Conservation (phyloP, 2,797 vertebrate genomes). For the Ambastaia sidthimunki region DNA sequence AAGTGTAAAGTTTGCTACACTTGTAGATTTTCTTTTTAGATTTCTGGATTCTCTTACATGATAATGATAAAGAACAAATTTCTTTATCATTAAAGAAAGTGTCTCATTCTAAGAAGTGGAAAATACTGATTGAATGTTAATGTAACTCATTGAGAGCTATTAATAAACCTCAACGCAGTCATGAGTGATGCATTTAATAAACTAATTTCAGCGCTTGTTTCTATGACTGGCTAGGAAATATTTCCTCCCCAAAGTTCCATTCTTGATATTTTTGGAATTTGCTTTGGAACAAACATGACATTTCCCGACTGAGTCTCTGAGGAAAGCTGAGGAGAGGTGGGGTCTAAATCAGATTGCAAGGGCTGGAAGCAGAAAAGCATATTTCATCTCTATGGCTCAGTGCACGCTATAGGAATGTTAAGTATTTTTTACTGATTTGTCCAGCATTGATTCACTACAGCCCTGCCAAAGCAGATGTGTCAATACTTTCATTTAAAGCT, state of each 20-base stretch:
- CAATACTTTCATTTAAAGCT: not conserved
- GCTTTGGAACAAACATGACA: constrained; percentile 81
- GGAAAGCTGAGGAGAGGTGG: constrained; percentile 62
- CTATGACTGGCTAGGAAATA: constrained; percentile 58
- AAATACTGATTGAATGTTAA: not conserved
- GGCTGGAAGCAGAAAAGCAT: constrained; percentile 15
- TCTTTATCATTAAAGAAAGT: not conserved
- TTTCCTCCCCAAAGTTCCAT: constrained; percentile 72
- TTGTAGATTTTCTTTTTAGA: too few species aligned
- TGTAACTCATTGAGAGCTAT: not conserved
- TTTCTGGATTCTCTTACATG: not conserved
- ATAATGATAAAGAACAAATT: not conserved
- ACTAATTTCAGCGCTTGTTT: constrained; percentile 29
- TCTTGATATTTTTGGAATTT: constrained; percentile 84
- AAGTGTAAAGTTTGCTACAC: not conserved
- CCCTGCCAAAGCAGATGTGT: not conserved
- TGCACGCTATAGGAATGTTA: constrained; percentile 1
- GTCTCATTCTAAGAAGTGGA: not conserved
- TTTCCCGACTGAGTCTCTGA: constrained; percentile 75
- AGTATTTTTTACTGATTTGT: not conserved
- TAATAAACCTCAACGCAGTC: not conserved
- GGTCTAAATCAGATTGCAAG: constrained; percentile 36
- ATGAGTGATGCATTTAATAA: not conserved
- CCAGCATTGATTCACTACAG: not conserved
- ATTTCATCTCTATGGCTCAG: constrained; percentile 15